Evolutionary conservation across 2,888 invertebrate species (phyloP).

Genomic region (Andrena bicolor): DNA sequence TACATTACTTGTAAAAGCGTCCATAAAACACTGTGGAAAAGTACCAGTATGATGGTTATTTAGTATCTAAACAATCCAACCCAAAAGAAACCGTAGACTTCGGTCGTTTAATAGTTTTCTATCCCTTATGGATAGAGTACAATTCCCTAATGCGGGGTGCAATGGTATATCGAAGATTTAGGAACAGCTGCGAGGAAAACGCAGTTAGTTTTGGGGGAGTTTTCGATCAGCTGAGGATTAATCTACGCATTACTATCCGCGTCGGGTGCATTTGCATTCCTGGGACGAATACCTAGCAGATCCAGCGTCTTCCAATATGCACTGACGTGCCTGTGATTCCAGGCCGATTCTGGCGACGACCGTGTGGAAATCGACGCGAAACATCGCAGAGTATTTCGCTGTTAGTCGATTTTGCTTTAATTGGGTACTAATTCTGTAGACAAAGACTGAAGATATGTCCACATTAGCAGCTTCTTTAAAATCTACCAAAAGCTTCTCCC

Average conservation of each 20-base stretch:
- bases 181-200: slow-evolving; percentile 30
- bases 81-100: too few relatives aligned
- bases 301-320: slow-evolving; percentile 47
- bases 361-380: background rate
- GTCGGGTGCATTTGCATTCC: slow-evolving; percentile 66
- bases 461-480: background rate
- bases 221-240: slow-evolving; percentile 70
- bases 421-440: background rate
- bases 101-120: too few relatives aligned
- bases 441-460: background rate
- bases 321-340: slow-evolving; percentile 47
- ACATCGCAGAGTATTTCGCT: background rate
- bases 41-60: too few relatives aligned
- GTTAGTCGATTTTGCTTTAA: background rate
- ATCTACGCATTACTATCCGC: slow-evolving; percentile 67
- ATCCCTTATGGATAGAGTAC: slow-evolving; percentile 4
- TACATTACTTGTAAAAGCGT: too few relatives aligned
- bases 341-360: slow-evolving; percentile 41
- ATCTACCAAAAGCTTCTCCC: background rate
- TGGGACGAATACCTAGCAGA: slow-evolving; percentile 50
- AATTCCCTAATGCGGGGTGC: slow-evolving; percentile 22
- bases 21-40: too few relatives aligned
- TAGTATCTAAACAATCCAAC: too few relatives aligned
- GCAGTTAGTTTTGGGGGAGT: slow-evolving; percentile 63
- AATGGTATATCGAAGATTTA: slow-evolving; percentile 22